phyloP scores from a whole-genome alignment of 2,888 invertebrate genomes.

The Toxonevra muliebris region DNA sequence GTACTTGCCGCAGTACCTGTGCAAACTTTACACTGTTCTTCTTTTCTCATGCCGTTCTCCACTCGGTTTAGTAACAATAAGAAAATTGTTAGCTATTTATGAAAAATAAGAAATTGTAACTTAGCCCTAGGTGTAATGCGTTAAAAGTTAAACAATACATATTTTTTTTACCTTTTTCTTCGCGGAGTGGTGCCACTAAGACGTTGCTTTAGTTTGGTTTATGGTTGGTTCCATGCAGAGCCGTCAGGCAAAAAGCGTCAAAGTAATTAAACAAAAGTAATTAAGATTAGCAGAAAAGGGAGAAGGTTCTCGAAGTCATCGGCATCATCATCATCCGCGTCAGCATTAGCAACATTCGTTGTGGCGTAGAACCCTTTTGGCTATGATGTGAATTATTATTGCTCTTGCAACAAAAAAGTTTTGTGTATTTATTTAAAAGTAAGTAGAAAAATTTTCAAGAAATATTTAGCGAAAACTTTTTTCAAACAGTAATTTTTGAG shows the following conservation, averaged over 20 bases:
- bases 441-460: no score
- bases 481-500: no score
- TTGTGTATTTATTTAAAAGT: slow-evolving; percentile 9
- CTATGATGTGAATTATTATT: slow-evolving; percentile 54
- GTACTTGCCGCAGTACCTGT: not conserved
- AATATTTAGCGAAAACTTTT: no score
- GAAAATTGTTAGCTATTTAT: no score
- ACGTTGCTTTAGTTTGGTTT: slow-evolving; percentile 1
- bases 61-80: no score
- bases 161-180: not conserved
- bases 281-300: slow-evolving; percentile 60
- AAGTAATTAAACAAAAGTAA: slow-evolving; percentile 66
- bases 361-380: slow-evolving; percentile 46
- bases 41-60: no score
- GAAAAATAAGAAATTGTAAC: no score
- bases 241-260: slow-evolving; percentile 47
- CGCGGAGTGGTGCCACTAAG: not conserved
- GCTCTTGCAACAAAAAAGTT: slow-evolving; percentile 34
- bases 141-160: no score
- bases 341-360: slow-evolving; percentile 47
- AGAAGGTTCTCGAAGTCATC: slow-evolving; percentile 53
- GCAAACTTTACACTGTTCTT: no score
- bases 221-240: not conserved
- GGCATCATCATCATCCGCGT: slow-evolving; percentile 37
- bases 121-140: no score